Conservation (phyloP, 2,113 vertebrate species). For the Formicarius rufipectus region DNA sequence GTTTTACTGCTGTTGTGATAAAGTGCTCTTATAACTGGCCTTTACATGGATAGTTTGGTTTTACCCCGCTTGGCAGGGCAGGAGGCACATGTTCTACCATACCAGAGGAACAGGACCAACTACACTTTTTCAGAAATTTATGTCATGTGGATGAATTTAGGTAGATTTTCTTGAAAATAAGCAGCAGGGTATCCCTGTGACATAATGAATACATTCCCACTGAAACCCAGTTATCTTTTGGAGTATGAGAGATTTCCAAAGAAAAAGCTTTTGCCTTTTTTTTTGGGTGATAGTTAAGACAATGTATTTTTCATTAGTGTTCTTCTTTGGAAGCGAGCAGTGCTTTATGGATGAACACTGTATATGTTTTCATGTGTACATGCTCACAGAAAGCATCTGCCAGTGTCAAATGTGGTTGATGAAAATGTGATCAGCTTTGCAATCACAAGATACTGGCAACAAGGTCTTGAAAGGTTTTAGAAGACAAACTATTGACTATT, state of each 20-base stretch:
- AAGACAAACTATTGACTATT: background rate
- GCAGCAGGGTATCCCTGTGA: background rate
- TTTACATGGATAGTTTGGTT: background rate
- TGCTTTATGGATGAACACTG: background rate
- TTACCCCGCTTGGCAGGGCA: background rate
- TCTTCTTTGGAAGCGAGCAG: background rate
- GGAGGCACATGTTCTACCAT: background rate
- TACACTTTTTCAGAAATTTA: background rate
- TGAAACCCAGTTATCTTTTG: background rate
- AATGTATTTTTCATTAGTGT: background rate
- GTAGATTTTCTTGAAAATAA: background rate
- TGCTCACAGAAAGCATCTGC: background rate
- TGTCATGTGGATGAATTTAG: background rate
- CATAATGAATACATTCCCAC: background rate
- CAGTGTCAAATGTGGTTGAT: background rate
- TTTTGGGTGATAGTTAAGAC: background rate
- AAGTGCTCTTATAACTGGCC: background rate
- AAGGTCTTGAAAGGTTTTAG: background rate
- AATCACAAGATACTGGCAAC: background rate
- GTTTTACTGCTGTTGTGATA: background rate
- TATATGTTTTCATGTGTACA: background rate
- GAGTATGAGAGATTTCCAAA: background rate
- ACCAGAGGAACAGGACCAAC: background rate
- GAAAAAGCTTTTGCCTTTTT: background rate
- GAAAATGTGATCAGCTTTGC: background rate